Evolutionary conservation across 2,113 vertebrate genomes (phyloP), one percentile per base, ranked within the genome.

Genomic region (Vanacampus margaritifer): DNA sequence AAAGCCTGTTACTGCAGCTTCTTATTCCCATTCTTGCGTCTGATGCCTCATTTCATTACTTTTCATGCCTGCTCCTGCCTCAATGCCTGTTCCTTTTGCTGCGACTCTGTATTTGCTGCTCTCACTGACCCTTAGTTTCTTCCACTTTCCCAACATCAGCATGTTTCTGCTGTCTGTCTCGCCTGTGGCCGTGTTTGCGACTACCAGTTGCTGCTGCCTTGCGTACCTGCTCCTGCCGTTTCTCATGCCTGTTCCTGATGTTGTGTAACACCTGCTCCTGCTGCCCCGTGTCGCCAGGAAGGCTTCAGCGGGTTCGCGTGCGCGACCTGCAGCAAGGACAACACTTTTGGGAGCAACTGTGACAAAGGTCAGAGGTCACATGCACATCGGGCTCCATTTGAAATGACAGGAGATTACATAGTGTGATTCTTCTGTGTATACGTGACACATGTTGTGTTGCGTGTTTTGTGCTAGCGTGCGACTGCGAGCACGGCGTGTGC

Each of bases 221-320:
- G n/a, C n/a, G n/a, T n/a, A n/a, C 19, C 48, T 50, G 21, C 10
- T 23, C 48, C 21, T n/a, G 46, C 46, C 1, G 46, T 12, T 9
- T 50, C 45, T 14, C 13, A 17, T 17, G 14, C 43, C 43, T 16
- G 48, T 17, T n/a, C 48, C 48, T 3, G 9, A 5, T 1, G 17
- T 46, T n/a, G 8, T n/a, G 21, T 65, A 32, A 63, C 13, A 2
- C 19, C 7, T 54, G 14, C 50, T 64, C 32, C 51, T 14, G 23
- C 23, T 5, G 23, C n/a, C 11, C 13, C 9, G n/a, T 4, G 14
- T 63, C 14, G 57, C 65, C 62, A 98, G 97, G 93, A 93, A 0
- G 91, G 90, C 6, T 98, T 94, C 75, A 78, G 92, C 0, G 97
- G 96, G 0, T 92, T 92, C 53, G 92, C 92, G 53, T 99, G 97